Evolutionary conservation across 2,113 vertebrate genomes (phyloP).

Genomic region (Aegotheles bennettii): DNA sequence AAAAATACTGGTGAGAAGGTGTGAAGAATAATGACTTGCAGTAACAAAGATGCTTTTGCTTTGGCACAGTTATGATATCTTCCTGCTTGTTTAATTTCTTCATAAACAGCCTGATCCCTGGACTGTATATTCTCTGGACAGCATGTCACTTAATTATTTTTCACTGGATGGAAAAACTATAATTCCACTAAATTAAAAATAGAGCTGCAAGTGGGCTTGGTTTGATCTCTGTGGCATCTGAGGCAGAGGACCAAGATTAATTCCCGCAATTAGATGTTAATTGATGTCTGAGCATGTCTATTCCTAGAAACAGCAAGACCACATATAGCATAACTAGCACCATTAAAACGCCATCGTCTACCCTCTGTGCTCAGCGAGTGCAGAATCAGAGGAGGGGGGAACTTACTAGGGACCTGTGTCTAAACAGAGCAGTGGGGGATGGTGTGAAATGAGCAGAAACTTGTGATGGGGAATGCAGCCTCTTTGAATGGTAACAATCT

Average conservation of each 20-base stretch:
- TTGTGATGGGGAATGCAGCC: not conserved
- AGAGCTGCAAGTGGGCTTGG: constrained; percentile 39
- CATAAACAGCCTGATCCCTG: not conserved
- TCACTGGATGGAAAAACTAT: constrained; percentile 21
- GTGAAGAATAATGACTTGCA: not conserved
- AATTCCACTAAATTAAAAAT: constrained; percentile 62
- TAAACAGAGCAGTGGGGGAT: not conserved
- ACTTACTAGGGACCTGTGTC: not conserved
- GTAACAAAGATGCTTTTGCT: not conserved
- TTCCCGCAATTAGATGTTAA: constrained; percentile 67
- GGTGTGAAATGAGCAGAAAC: not conserved
- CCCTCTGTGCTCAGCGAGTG: not conserved
- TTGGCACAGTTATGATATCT: not conserved
- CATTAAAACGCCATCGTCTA: constrained; percentile 44
- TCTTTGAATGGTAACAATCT: not conserved
- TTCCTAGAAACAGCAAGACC: constrained; percentile 61
- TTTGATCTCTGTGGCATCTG: constrained; percentile 58
- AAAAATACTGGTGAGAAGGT: not conserved
- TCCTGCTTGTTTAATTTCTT: not conserved
- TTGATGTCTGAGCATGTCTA: constrained; percentile 66
- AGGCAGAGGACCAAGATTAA: constrained; percentile 64
- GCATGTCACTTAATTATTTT: constrained; percentile 53
- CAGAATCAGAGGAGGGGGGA: not conserved
- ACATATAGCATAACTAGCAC: constrained; percentile 42
- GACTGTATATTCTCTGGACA: constrained; percentile 24